A percentile compares a stretch with the other conserved stretches of the same genome.
Conservation (phyloP, 1,140 invertebrate genomes). For the Panulirus ornatus region DNA sequence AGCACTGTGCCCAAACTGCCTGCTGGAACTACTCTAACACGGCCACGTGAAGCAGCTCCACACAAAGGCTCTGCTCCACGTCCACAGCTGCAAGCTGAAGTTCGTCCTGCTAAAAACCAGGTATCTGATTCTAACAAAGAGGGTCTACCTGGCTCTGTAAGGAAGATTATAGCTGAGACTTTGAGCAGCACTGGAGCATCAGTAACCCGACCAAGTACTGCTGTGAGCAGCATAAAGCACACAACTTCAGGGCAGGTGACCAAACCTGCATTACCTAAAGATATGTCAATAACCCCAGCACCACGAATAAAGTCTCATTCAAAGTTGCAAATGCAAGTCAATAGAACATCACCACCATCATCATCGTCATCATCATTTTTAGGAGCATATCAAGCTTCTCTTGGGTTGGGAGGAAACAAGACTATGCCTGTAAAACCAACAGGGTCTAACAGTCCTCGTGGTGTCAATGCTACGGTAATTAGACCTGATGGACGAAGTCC, state of each 20-base stretch:
- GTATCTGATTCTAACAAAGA: slow-evolving; percentile 11
- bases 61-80: slow-evolving; percentile 36
- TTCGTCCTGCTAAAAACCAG: slow-evolving; percentile 26
- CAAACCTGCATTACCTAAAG: slow-evolving; percentile 41
- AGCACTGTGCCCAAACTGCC: slow-evolving; percentile 59
- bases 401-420: slow-evolving; percentile 27
- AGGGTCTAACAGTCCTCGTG: not conserved
- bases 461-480: slow-evolving; percentile 2
- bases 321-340: not conserved
- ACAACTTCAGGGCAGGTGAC: not conserved
- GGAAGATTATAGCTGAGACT: slow-evolving; percentile 20
- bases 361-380: slow-evolving; percentile 36
- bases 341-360: not conserved
- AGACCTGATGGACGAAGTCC: not conserved
- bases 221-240: not conserved
- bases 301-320: slow-evolving; percentile 31
- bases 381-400: slow-evolving; percentile 45
- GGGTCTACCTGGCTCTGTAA: slow-evolving; percentile 22
- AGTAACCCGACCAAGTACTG: not conserved
- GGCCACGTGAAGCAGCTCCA: slow-evolving; percentile 15
- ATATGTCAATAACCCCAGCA: slow-evolving; percentile 61
- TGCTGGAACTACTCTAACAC: slow-evolving; percentile 49
- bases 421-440: not conserved
- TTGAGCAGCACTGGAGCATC: not conserved
- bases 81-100: slow-evolving; percentile 44